Conservation (phyloP, 2,888 invertebrate genomes). For the Falcaria lacertinaria region DNA sequence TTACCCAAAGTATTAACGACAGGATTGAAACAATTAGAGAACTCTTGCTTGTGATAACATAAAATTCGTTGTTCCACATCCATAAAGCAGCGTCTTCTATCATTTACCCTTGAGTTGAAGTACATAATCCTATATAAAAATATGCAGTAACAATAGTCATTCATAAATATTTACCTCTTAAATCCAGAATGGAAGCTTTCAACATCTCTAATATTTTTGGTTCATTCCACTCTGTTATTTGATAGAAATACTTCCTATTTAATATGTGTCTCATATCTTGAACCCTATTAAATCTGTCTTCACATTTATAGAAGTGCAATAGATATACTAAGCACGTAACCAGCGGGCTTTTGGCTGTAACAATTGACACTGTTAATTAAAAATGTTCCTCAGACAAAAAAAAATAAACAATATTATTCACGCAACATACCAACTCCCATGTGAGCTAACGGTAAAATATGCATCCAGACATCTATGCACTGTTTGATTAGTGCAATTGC, state of each 20-base stretch:
- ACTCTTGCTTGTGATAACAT: too few relatives aligned
- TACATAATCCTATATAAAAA: too few relatives aligned
- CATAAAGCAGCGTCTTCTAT: too few relatives aligned
- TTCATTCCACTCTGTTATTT: conserved; percentile 63
- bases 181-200: conserved; percentile 38
- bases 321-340: conserved; percentile 64
- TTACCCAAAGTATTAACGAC: too few relatives aligned
- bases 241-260: conserved; percentile 50
- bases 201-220: conserved; percentile 57
- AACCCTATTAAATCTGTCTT: conserved; percentile 50
- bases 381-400: conserved; percentile 1
- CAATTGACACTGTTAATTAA: conserved; percentile 8
- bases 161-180: conserved; percentile 44
- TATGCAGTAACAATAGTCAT: too few relatives aligned
- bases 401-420: conserved; percentile 2
- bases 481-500: conserved; percentile 57
- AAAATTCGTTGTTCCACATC: too few relatives aligned
- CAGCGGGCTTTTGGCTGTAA: conserved; percentile 62
- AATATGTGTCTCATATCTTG: conserved; percentile 51
- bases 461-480: conserved; percentile 64
- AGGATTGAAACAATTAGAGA: too few relatives aligned
- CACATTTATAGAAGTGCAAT: conserved; percentile 64
- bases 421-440: conserved; percentile 53
- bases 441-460: conserved; percentile 58
- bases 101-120: too few relatives aligned